Conservation (phyloP, 2,113 vertebrate species). For the Brienomyrus longianalis region DNA sequence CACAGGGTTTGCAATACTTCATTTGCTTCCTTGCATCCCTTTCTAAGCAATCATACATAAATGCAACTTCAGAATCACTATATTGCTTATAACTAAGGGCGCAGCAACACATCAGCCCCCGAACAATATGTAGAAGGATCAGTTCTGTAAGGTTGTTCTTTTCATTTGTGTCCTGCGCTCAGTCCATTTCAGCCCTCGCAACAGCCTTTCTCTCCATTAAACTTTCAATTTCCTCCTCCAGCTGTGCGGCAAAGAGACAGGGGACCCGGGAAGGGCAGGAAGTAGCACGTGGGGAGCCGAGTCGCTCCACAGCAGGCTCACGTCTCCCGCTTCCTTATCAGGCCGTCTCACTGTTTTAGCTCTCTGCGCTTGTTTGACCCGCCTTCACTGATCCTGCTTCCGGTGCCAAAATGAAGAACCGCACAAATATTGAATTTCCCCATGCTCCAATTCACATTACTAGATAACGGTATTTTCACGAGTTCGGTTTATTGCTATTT, state of each 20-base stretch:
- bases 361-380: background rate
- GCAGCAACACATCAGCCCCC: background rate
- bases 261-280: background rate
- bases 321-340: background rate
- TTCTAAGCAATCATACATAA: background rate
- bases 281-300: background rate
- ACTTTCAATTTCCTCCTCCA: conserved; percentile 2
- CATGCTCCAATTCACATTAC: conserved; percentile 6
- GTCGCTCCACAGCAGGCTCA: background rate
- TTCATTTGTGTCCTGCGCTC: background rate
- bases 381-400: background rate
- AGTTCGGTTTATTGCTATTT: background rate
- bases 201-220: background rate
- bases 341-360: background rate
- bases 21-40: background rate
- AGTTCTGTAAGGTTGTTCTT: background rate
- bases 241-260: background rate
- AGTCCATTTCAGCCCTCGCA: background rate
- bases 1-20: background rate
- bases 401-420: background rate
- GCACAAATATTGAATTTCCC: conserved; percentile 2
- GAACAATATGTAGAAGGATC: background rate
- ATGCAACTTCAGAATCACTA: background rate
- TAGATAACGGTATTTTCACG: background rate
- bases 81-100: background rate